phyloP scores from a whole-genome alignment of 2,797 vertebrate species.

The Falco cherrug region DNA sequence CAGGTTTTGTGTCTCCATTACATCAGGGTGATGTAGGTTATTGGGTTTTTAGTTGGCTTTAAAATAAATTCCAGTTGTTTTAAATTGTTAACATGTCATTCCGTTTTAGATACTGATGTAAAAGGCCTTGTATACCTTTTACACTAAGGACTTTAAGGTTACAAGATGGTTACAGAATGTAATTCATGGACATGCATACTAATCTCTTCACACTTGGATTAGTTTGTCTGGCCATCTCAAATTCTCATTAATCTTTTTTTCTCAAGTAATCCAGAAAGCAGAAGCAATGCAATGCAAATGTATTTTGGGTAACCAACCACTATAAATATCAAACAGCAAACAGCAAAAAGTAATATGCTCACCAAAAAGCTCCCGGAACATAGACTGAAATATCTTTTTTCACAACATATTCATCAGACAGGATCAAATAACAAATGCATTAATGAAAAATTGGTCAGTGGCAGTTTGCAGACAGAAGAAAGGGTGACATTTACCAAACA shows the following conservation, averaged over 20 bases:
- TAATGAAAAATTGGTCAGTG: neutral
- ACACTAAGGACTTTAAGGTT: neutral
- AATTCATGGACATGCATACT: neutral
- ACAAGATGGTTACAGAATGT: neutral
- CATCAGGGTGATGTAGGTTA: neutral
- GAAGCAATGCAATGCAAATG: neutral
- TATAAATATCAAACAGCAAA: neutral
- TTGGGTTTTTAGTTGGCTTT: neutral
- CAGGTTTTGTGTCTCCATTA: neutral
- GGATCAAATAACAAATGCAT: neutral
- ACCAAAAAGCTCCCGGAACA: neutral
- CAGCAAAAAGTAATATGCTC: neutral
- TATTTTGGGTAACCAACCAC: neutral
- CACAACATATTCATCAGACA: neutral
- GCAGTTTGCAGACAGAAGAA: neutral
- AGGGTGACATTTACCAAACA: neutral
- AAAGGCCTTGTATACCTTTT: neutral
- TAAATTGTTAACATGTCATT: neutral
- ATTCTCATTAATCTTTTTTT: neutral
- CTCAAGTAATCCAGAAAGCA: neutral
- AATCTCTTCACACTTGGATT: slow-evolving; percentile 1
- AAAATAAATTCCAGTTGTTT: neutral
- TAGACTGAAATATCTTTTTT: neutral
- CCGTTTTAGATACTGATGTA: neutral
- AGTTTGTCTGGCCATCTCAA: neutral